These are phyloP conservation scores for Himalopsyche anomala DNA, from an alignment of 2,888 invertebrate genomes.

Conservation along the genomic window DNA sequence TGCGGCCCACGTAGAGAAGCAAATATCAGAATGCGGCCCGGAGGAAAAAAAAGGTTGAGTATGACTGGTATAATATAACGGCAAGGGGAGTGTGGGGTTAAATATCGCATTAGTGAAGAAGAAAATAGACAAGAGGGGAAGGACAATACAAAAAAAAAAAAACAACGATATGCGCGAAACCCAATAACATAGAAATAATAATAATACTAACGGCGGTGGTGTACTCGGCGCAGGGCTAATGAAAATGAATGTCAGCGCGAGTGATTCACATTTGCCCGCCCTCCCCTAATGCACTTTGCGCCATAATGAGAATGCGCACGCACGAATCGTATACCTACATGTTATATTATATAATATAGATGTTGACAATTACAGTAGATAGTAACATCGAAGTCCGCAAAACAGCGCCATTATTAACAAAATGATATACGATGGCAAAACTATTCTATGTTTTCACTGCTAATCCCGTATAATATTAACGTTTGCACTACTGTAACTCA, in stretches of 20 bases:
- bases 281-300: slow-evolving; percentile 37
- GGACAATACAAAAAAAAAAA: slow-evolving; percentile 21
- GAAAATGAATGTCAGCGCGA: slow-evolving; percentile 63
- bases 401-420: no score
- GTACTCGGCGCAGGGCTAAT: slow-evolving; percentile 59
- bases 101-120: slow-evolving; percentile 12
- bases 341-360: no score
- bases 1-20: no score
- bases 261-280: slow-evolving; percentile 56
- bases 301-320: slow-evolving; percentile 37
- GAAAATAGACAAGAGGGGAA: slow-evolving; percentile 40
- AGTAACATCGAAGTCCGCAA: no score
- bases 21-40: no score
- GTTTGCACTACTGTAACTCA: no score
- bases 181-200: slow-evolving; percentile 60
- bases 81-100: background rate
- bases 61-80: no score
- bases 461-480: no score
- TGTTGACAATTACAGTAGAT: no score
- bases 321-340: background rate
- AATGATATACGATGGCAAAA: no score
- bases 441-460: no score
- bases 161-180: slow-evolving; percentile 51
- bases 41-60: no score
- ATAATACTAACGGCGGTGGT: slow-evolving; percentile 58